A percentile compares a stretch with the other conserved stretches of the same genome.
Evolutionary conservation across 2,797 vertebrate species (phyloP).

Genomic region (Emys orbicularis): DNA sequence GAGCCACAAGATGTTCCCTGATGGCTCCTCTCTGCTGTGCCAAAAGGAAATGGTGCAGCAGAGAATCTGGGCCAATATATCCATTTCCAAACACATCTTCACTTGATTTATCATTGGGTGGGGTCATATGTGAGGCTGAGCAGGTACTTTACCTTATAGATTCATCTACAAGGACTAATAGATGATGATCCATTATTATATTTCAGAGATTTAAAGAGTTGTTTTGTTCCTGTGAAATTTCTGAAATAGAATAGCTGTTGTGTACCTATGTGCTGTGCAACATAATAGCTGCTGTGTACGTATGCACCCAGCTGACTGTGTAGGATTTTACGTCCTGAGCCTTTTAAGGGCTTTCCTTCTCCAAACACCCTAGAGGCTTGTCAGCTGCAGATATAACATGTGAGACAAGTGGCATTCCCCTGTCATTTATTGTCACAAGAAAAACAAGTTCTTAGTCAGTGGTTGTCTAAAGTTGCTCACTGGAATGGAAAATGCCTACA

Average conservation of each 20-base stretch:
- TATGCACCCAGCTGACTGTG: neutral
- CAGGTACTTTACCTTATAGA: neutral
- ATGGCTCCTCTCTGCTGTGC: neutral
- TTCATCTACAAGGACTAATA: neutral
- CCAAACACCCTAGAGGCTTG: neutral
- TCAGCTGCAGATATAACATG: neutral
- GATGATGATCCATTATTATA: neutral
- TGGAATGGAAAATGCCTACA: neutral
- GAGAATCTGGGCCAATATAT: neutral
- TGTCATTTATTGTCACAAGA: neutral
- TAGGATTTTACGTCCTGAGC: neutral
- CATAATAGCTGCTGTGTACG: neutral
- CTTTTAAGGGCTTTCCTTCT: neutral
- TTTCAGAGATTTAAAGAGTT: neutral
- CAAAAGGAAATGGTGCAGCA: neutral
- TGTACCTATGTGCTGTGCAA: neutral
- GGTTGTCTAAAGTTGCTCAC: neutral
- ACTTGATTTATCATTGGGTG: neutral
- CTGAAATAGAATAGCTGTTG: neutral
- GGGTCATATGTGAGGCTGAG: neutral
- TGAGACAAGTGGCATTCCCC: neutral
- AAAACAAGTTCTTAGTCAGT: neutral
- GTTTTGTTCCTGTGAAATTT: constrained; percentile 1
- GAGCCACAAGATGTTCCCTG: neutral
- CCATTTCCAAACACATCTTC: neutral